Conservation (phyloP, 1,140 invertebrate genomes). For the Brachionus rotundiformis region DNA sequence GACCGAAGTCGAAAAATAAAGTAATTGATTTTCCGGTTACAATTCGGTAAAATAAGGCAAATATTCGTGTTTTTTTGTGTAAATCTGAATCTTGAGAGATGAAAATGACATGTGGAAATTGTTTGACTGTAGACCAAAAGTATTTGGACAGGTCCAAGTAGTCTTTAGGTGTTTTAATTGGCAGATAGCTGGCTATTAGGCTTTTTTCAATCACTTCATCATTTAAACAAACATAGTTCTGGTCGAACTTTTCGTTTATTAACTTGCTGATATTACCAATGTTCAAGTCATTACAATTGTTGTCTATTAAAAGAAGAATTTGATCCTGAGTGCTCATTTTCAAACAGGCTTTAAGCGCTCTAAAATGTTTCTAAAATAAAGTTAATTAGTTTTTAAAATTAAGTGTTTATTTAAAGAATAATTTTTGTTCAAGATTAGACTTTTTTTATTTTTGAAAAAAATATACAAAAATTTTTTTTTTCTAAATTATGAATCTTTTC, state of each 20-base stretch:
- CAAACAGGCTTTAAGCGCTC: neutral
- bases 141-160: neutral
- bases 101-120: constrained; percentile 14
- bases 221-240: neutral
- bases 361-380: too few relatives aligned
- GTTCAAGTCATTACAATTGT: constrained; percentile 6
- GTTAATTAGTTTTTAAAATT: too few relatives aligned
- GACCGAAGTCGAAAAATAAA: neutral
- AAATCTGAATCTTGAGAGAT: neutral
- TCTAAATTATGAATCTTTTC: too few relatives aligned
- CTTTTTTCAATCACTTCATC: neutral
- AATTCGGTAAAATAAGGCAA: neutral
- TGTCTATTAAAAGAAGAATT: constrained; percentile 33
- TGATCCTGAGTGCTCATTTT: neutral
- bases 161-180: neutral
- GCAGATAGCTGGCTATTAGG: neutral
- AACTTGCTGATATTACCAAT: constrained; percentile 3
- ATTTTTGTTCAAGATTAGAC: too few relatives aligned
- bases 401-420: too few relatives aligned
- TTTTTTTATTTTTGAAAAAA: too few relatives aligned
- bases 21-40: neutral
- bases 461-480: too few relatives aligned
- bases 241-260: neutral
- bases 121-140: neutral
- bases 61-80: neutral